Percentiles rank a stretch among this genome's conserved stretches.
These are phyloP conservation scores for Sarcoramphus papa DNA, from an alignment of 2,797 vertebrate genomes.

Conservation along the genomic window DNA sequence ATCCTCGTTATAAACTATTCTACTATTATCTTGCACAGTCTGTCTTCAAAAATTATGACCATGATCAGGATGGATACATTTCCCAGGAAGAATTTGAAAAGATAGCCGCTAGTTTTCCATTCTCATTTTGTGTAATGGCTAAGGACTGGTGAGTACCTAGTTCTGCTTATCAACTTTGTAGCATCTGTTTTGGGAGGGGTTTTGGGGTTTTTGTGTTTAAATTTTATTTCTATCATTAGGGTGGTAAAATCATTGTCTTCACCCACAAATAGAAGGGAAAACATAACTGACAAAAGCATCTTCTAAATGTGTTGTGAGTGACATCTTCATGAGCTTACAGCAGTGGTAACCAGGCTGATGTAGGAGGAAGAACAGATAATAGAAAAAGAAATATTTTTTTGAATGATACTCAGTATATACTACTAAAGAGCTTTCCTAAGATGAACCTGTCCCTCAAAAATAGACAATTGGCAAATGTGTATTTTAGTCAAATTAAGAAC, in stretches of 20 bases:
- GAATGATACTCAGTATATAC: not conserved
- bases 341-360: not conserved
- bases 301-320: not conserved
- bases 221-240: not conserved
- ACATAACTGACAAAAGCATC: not conserved
- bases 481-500: not conserved
- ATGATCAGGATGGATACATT: constrained; percentile 93
- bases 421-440: not conserved
- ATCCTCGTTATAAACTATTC: not conserved
- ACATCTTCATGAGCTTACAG: not conserved
- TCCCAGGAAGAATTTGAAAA: constrained; percentile 95
- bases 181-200: not conserved
- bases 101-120: constrained; percentile 91
- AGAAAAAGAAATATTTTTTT: not conserved
- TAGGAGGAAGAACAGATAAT: not conserved
- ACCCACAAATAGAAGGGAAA: not conserved
- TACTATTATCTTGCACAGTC: constrained; percentile 76
- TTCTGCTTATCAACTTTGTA: not conserved
- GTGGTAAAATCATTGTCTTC: not conserved
- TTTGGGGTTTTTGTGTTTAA: not conserved
- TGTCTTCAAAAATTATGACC: constrained; percentile 97
- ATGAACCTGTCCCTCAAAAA: not conserved
- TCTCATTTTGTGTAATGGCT: constrained; percentile 94
- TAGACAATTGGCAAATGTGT: not conserved
- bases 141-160: constrained; percentile 88